Conservation (phyloP, 2,888 invertebrate genomes). For the Drosophila limbata region DNA sequence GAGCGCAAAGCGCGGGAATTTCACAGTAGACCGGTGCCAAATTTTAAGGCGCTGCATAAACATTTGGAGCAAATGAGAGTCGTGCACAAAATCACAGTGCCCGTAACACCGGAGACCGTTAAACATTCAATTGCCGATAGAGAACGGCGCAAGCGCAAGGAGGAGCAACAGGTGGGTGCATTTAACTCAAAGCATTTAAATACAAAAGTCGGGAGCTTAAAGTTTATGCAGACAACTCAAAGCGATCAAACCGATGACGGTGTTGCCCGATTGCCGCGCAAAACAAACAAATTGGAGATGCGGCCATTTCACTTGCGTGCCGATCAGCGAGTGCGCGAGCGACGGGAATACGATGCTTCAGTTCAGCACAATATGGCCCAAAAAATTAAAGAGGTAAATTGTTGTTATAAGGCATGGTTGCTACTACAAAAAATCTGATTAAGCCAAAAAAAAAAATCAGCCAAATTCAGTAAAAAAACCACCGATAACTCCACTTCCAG, state of each 20-base stretch:
- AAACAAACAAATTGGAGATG: slow-evolving; percentile 48
- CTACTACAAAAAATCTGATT: no score
- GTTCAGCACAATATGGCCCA: slow-evolving; percentile 67
- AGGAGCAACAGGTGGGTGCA: slow-evolving; percentile 62
- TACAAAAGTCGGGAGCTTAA: background rate
- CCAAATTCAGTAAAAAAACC: no score
- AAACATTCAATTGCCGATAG: slow-evolving; percentile 71
- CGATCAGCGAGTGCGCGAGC: slow-evolving; percentile 80
- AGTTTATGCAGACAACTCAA: slow-evolving; percentile 4
- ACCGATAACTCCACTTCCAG: no score
- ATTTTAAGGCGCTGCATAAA: slow-evolving; percentile 67
- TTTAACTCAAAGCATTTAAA: background rate
- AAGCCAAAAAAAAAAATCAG: no score
- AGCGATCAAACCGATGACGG: slow-evolving; percentile 35
- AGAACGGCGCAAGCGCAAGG: slow-evolving; percentile 55
- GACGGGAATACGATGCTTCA: slow-evolving; percentile 79
- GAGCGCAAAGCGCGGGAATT: slow-evolving; percentile 82
- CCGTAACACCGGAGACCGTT: slow-evolving; percentile 80
- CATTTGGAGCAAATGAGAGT: slow-evolving; percentile 44
- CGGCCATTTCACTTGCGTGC: slow-evolving; percentile 81
- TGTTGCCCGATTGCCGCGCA: slow-evolving; percentile 22
- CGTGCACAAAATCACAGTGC: slow-evolving; percentile 69
- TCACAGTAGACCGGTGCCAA: slow-evolving; percentile 83
- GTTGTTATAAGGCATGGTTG: no score
- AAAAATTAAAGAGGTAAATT: slow-evolving; percentile 81